Conservation (phyloP, 1,140 invertebrate species). For the Drosophila nannoptera region DNA sequence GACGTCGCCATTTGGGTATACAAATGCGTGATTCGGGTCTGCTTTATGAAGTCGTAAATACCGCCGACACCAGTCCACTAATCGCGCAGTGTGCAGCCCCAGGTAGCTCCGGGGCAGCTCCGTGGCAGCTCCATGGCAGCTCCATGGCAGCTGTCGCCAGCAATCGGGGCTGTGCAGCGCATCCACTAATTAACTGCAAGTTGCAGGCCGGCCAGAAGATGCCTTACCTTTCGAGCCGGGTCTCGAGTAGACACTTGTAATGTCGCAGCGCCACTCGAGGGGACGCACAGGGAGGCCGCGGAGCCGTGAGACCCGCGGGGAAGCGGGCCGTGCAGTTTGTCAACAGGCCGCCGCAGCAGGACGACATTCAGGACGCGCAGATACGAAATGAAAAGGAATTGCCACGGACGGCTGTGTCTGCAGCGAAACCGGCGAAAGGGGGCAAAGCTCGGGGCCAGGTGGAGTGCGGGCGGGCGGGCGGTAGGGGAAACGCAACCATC, state of each 20-base stretch:
- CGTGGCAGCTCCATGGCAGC: slow-evolving; percentile 13
- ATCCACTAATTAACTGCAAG: slow-evolving; percentile 72
- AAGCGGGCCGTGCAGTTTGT: slow-evolving; percentile 60
- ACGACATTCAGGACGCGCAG: slow-evolving; percentile 25
- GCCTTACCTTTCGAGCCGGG: slow-evolving; percentile 25
- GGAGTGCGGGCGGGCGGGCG: neutral
- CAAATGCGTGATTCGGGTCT: slow-evolving; percentile 17
- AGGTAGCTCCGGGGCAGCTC: slow-evolving; percentile 22
- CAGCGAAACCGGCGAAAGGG: slow-evolving; percentile 33
- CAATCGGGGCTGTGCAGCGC: slow-evolving; percentile 64
- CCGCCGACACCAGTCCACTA: neutral
- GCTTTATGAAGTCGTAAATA: slow-evolving; percentile 65
- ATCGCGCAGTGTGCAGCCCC: slow-evolving; percentile 1
- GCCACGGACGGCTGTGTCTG: slow-evolving; percentile 64
- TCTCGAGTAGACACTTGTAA: slow-evolving; percentile 58
- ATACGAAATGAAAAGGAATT: slow-evolving; percentile 74
- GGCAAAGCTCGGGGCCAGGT: slow-evolving; percentile 26
- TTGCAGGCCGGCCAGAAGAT: slow-evolving; percentile 27
- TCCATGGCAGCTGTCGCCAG: slow-evolving; percentile 61
- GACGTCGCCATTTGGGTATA: slow-evolving; percentile 39
- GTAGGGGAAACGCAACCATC: slow-evolving; percentile 63
- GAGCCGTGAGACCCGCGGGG: neutral
- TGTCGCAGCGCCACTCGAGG: slow-evolving; percentile 70
- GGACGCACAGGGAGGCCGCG: slow-evolving; percentile 29
- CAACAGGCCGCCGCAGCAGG: slow-evolving; percentile 40